phyloP scores from a whole-genome alignment of 2,797 vertebrate species.

The Enteromius viviparus region DNA sequence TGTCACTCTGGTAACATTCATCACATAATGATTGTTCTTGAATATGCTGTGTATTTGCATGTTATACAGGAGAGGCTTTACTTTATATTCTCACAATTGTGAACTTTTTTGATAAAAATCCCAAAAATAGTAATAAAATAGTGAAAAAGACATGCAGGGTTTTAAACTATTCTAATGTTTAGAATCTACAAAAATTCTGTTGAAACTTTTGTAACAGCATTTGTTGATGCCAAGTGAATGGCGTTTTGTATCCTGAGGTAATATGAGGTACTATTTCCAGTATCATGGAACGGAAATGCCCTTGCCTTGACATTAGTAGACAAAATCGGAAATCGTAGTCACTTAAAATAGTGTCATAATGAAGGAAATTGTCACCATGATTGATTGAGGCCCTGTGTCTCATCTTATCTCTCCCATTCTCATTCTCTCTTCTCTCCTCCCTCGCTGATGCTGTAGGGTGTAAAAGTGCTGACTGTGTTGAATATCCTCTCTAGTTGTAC shows the following conservation, averaged over 20 bases:
- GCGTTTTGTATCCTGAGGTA: background rate
- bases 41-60: constrained; percentile 4
- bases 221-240: background rate
- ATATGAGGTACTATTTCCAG: constrained; percentile 29
- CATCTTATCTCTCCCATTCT: constrained; percentile 16
- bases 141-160: background rate
- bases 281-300: constrained; percentile 23
- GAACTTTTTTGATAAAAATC: too few species aligned
- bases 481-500: constrained; percentile 42
- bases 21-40: background rate
- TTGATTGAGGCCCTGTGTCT: constrained; percentile 31
- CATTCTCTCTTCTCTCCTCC: constrained; percentile 9
- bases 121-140: too few species aligned
- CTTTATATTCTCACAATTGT: background rate
- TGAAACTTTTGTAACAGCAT: background rate
- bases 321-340: constrained; percentile 43
- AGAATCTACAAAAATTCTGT: background rate
- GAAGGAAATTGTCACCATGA: constrained; percentile 48
- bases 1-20: background rate
- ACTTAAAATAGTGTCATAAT: constrained; percentile 50
- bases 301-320: constrained; percentile 47
- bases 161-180: background rate
- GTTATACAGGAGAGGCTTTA: background rate
- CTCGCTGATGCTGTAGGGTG: constrained; percentile 12
- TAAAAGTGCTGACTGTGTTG: constrained; percentile 49